Conservation (phyloP, 92 coral and sea anemone genomes). For the Scolanthus callimorphus region DNA sequence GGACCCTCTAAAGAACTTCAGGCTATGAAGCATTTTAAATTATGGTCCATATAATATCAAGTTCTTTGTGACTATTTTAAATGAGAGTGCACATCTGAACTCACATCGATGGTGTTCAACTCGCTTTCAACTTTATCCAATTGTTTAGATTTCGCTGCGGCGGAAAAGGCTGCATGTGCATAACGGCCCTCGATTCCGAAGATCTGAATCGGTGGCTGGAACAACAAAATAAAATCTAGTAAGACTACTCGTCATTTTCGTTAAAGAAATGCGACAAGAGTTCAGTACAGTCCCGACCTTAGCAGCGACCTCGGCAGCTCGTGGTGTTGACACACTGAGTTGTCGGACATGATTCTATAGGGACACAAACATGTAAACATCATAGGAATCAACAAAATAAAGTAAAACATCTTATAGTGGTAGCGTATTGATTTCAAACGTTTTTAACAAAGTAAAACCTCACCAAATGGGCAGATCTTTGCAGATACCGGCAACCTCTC, state of each 20-base stretch:
- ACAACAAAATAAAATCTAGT: too few species aligned
- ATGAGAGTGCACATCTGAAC: too few species aligned
- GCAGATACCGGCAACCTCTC: slow-evolving; percentile 82
- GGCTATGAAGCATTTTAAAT: too few species aligned
- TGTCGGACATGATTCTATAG: slow-evolving; percentile 50
- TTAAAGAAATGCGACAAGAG: neutral
- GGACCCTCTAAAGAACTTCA: too few species aligned
- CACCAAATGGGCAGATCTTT: slow-evolving; percentile 74
- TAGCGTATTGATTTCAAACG: neutral
- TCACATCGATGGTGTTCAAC: slow-evolving; percentile 75
- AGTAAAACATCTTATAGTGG: too few species aligned
- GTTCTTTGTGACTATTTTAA: too few species aligned
- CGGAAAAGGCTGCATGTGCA: slow-evolving; percentile 98
- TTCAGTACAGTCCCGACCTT: slow-evolving; percentile 40
- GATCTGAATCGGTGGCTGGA: slow-evolving; percentile 92
- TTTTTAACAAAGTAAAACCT: slow-evolving; percentile 16
- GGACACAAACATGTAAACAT: neutral
- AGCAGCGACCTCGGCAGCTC: slow-evolving; percentile 50
- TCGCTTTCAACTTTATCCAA: slow-evolving; percentile 91
- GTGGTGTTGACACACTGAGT: slow-evolving; percentile 59
- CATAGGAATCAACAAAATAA: neutral
- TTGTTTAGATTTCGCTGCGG: slow-evolving; percentile 79
- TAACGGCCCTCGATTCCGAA: slow-evolving; percentile 99
- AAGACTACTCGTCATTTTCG: too few species aligned
- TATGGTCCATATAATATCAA: too few species aligned